phyloP scores from a whole-genome alignment of 2,888 invertebrate species.

The Nomada lathburiana region DNA sequence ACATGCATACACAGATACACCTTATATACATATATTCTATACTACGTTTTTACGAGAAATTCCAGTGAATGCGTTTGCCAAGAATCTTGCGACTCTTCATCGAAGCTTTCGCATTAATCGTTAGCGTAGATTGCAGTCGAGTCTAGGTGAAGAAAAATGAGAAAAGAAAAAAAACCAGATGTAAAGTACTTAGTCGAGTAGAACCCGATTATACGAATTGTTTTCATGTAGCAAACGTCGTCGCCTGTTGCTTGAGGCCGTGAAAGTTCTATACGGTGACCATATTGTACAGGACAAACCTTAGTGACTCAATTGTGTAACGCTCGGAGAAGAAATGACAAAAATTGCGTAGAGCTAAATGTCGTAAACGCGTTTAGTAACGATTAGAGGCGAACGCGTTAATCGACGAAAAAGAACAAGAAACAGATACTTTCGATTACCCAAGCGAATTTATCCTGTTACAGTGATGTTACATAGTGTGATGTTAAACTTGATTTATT shows the following conservation, averaged over 20 bases:
- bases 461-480: conserved; percentile 1
- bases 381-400: not conserved
- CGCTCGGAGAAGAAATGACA: not conserved
- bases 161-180: not conserved
- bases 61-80: not conserved
- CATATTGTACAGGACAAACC: conserved; percentile 9
- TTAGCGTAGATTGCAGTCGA: conserved; percentile 42
- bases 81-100: conserved; percentile 16
- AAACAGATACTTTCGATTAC: not conserved
- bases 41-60: conserved; percentile 27
- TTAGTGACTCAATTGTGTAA: conserved; percentile 14
- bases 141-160: too few relatives aligned
- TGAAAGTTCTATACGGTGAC: not conserved
- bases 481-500: conserved; percentile 21
- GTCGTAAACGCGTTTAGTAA: not conserved
- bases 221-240: conserved; percentile 27
- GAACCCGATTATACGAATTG: conserved; percentile 23
- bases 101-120: conserved; percentile 24
- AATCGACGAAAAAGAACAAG: not conserved
- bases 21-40: conserved; percentile 8
- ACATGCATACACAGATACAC: not conserved
- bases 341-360: conserved; percentile 6
- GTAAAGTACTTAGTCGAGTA: conserved; percentile 44
- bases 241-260: conserved; percentile 19
- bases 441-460: conserved; percentile 2